Conservation (phyloP, 2,888 invertebrate species). For the Plagiodera versicolora region DNA sequence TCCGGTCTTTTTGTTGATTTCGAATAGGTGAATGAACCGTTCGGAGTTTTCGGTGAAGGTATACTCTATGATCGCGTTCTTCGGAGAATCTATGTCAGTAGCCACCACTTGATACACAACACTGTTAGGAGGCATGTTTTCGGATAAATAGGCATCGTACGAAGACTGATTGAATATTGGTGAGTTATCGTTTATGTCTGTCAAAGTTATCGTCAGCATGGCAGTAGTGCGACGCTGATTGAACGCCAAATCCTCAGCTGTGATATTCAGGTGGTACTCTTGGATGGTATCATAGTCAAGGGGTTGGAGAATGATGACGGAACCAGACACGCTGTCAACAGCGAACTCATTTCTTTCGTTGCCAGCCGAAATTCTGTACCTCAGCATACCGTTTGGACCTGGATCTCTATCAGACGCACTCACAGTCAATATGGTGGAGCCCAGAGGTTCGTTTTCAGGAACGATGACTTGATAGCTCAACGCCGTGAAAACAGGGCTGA, state of each 20-base stretch:
- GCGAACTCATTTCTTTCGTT: conserved; percentile 79
- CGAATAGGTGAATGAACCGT: conserved; percentile 65
- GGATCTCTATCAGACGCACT: conserved; percentile 82
- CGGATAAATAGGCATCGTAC: conserved; percentile 78
- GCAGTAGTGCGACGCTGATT: conserved; percentile 76
- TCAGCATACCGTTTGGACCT: conserved; percentile 88
- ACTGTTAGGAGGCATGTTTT: conserved; percentile 77
- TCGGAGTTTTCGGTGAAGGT: conserved; percentile 76
- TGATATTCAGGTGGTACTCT: conserved; percentile 84
- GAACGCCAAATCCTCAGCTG: conserved; percentile 85
- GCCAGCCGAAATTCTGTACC: conserved; percentile 82
- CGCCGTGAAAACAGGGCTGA: conserved; percentile 80
- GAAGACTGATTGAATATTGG: conserved; percentile 79
- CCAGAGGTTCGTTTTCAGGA: conserved; percentile 86
- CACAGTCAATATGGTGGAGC: conserved; percentile 81
- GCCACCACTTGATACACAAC: conserved; percentile 77
- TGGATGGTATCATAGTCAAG: conserved; percentile 86
- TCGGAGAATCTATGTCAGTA: conserved; percentile 82
- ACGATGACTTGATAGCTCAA: conserved; percentile 87
- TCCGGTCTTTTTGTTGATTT: conserved; percentile 77
- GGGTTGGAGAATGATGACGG: conserved; percentile 75
- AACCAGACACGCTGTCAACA: conserved; percentile 76
- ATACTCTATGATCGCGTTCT: conserved; percentile 84
- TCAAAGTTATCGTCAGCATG: conserved; percentile 80
- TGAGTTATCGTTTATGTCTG: conserved; percentile 92